Conservation (phyloP, 2,113 vertebrate genomes). For the Microtus montanus region DNA sequence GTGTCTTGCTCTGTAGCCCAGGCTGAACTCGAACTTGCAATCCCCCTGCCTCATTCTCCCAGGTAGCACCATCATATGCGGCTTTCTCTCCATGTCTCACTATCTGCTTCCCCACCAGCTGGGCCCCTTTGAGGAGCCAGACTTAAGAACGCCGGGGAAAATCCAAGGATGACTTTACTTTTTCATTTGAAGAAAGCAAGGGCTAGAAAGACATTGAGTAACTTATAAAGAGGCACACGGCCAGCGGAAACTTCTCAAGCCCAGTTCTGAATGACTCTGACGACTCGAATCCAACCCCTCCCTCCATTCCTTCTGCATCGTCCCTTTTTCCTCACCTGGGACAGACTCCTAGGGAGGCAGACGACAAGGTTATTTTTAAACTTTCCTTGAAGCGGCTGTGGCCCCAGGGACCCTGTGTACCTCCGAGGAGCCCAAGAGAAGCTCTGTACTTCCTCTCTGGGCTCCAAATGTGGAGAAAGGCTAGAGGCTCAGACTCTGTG, state of each 20-base stretch:
- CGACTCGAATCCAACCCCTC: background rate
- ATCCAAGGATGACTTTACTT: background rate
- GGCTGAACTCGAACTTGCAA: no score
- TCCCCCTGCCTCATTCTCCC: background rate
- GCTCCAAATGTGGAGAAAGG: background rate
- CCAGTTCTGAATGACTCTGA: background rate
- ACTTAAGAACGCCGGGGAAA: background rate
- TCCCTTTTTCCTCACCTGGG: background rate
- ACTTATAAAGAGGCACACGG: background rate
- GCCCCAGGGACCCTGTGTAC: conserved; percentile 1
- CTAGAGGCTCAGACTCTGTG: background rate
- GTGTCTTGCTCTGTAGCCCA: background rate
- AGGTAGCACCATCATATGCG: background rate
- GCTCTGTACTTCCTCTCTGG: background rate
- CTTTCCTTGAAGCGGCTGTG: conserved; percentile 60
- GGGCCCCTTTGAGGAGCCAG: background rate
- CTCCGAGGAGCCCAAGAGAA: conserved; percentile 4
- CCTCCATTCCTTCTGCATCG: background rate
- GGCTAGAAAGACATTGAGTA: conserved; percentile 19
- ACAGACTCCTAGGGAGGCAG: background rate
- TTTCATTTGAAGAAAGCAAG: conserved; percentile 31
- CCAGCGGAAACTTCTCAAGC: background rate
- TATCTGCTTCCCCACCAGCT: background rate
- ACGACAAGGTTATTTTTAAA: conserved; percentile 68
- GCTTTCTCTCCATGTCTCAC: background rate